A percentile compares a stretch with the other conserved stretches of the same genome.
phyloP scores from a whole-genome alignment of 2,888 invertebrate genomes.

The Brachypalpus laphriformis region DNA sequence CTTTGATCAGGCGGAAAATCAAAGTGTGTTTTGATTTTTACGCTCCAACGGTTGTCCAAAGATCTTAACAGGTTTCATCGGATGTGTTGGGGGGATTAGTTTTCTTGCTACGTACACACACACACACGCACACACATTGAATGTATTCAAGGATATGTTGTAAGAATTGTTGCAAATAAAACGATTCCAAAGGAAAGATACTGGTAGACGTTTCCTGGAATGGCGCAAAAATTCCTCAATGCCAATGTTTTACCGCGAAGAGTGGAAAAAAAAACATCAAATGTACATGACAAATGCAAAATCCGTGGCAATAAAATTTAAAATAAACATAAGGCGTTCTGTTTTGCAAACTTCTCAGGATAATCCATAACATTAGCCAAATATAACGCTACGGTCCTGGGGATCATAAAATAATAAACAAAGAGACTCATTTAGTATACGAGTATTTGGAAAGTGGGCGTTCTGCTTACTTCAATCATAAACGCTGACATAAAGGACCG shows the following conservation, averaged over 20 bases:
- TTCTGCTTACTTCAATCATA: slow-evolving; percentile 72
- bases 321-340: slow-evolving; percentile 72
- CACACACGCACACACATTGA: not conserved
- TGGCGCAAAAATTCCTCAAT: slow-evolving; percentile 42
- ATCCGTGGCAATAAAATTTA: slow-evolving; percentile 54
- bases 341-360: slow-evolving; percentile 67
- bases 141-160: slow-evolving; percentile 32
- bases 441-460: slow-evolving; percentile 69
- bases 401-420: slow-evolving; percentile 46
- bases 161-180: slow-evolving; percentile 37
- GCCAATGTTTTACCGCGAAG: slow-evolving; percentile 23
- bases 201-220: slow-evolving; percentile 27
- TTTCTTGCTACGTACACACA: not conserved
- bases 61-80: slow-evolving; percentile 65
- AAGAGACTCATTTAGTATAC: not conserved
- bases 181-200: not conserved
- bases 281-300: slow-evolving; percentile 18
- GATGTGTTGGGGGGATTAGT: slow-evolving; percentile 41
- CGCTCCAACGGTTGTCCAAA: slow-evolving; percentile 59
- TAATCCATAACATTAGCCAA: slow-evolving; percentile 65
- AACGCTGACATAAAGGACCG: slow-evolving; percentile 40
- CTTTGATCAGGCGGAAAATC: slow-evolving; percentile 74
- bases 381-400: slow-evolving; percentile 43
- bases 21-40: slow-evolving; percentile 74
- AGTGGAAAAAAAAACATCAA: not conserved